Base-by-base conservation (phyloP, 2,888 invertebrate species). In the Odontothrips loti region DNA sequence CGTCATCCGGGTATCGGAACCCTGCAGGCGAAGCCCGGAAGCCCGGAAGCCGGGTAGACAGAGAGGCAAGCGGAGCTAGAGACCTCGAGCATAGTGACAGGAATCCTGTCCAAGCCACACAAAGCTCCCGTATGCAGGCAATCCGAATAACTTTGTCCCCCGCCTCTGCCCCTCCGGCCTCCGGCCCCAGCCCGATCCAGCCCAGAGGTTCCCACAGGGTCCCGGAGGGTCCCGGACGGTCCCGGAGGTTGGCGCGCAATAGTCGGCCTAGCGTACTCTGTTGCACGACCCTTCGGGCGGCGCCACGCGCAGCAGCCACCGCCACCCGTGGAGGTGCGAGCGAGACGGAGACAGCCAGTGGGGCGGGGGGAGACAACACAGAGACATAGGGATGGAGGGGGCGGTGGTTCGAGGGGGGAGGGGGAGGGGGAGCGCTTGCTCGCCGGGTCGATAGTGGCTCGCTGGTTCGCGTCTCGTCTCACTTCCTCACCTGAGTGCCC, bases 381-480 rank as follows among this genome's bases (percentile, higher is more conserved):
- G 0, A 20, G 58, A 20, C 15, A 20, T 15, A 20, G 58, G 58
- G 58, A 20, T 58, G 58, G 58, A 20, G 12, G n/a, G 63, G 9
- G 63, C n/a, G 23, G n/a, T n/a, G n/a, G n/a, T n/a, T n/a, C n/a
- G 23, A 11, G 23, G 1, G 68, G 68, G 11, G 27, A 9, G 68
- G 27, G 68, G n/a, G 68, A 27, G 23, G 68, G 68, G 27, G 68
- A 23, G n/a, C 9, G 58, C 58, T 58, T n/a, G 58, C 58, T 58
- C 58, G 68, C 68, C 27, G 68, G 68, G 68, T 75, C 68, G 68
- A 75, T 75, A 75, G 68, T 27, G 68, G 68, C 27, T 75, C 68
- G 68, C 27, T 75, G 68, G 68, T 27, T 75, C 68, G 68, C 68
- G 68, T 75, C 68, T 75, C 68, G 68, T 75, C 68, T 75, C 68